Base-by-base conservation (phyloP, 23 tunicate species). In the Ciona savignyi region DNA sequence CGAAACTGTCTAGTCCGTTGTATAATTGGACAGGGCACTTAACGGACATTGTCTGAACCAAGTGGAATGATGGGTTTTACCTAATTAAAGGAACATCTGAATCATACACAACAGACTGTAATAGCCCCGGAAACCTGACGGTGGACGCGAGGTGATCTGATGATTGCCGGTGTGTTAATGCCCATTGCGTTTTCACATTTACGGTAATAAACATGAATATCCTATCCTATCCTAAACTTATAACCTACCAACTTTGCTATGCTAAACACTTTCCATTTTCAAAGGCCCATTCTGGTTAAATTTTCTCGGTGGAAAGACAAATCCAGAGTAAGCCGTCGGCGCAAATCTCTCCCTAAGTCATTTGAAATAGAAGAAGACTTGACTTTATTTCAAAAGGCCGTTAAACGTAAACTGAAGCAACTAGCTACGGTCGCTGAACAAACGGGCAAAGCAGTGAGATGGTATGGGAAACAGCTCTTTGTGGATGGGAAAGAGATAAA, bases 291-390 rank as follows among this genome's bases (percentile, higher is more conserved):
- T 61, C 66, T 85, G 20, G 87, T 81, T 9, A 76, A 74, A 62
- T 92, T 92, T 62, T 65, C 77, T 0, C 80, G 83, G 23, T 85
- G 83, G 80, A 92, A 92, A 71, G 93, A 80, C 32, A 80, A 75
- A 66, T 67, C 93, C 32, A 76, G 63, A 63, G 35, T 85, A 20
- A 75, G 80, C 29, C 78, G 74, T 66, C 74, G 70, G 23, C 75
- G 84, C 30, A 92, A 92, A 77, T 56, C 70, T 30, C 71, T 92
- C 0, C 80, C 83, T 20, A 25, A 28, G 35, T 26, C 65, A 25
- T 29, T 85, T 1, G 21, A 42, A 19, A 51, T 92, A 4, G 80
- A 80, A 70, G 98, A 92, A 51, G 98, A 92, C 67, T 73, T 92
- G 25, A 92, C 98, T 6, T 28, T 64, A 21, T 20, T 33, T 29